Conservation (phyloP, 2,888 invertebrate species). For the Seladonia tumulorum region DNA sequence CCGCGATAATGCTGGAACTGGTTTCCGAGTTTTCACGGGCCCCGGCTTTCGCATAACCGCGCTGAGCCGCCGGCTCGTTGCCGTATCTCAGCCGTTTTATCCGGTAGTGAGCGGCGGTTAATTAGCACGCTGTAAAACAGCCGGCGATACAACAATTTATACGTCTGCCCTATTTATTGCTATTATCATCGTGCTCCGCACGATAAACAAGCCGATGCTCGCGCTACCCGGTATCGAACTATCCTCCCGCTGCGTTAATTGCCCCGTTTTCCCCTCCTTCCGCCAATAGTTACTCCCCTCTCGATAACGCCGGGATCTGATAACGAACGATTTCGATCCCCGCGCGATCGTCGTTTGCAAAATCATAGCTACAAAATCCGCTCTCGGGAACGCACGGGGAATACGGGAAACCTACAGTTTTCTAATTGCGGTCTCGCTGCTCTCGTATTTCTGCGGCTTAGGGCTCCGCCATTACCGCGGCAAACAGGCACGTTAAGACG, state of each 20-base stretch:
- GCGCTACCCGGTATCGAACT: conserved; percentile 23
- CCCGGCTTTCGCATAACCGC: conserved; percentile 21
- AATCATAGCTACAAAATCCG: neutral
- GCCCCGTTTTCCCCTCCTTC: conserved; percentile 20
- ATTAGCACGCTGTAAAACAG: conserved; percentile 61
- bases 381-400: neutral
- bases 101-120: conserved; percentile 48
- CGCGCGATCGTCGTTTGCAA: conserved; percentile 26
- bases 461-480: neutral
- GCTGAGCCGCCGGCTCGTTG: conserved; percentile 31
- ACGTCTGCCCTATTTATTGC: conserved; percentile 49
- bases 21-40: conserved; percentile 29
- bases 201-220: conserved; percentile 36
- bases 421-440: neutral
- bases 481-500: neutral
- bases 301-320: conserved; percentile 46
- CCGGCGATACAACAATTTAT: conserved; percentile 46
- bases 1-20: conserved; percentile 24
- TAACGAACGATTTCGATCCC: conserved; percentile 29
- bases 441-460: conserved; percentile 12
- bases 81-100: conserved; percentile 46
- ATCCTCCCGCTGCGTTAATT: conserved; percentile 53
- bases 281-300: neutral
- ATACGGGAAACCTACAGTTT: neutral
- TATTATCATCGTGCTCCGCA: conserved; percentile 10